phyloP scores from a whole-genome alignment of 1,140 invertebrate species.

The Nebria ingens region DNA sequence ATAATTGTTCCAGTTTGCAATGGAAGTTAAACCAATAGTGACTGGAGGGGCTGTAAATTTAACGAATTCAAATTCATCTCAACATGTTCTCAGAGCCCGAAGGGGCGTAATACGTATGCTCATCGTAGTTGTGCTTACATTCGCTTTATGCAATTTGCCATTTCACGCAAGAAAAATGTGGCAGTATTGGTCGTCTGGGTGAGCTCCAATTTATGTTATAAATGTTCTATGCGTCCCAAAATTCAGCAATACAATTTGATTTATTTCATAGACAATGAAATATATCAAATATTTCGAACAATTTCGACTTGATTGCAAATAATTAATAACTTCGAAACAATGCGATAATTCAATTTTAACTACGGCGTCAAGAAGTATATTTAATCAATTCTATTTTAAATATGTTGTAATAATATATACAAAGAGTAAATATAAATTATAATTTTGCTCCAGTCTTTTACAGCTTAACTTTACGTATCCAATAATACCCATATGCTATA shows the following conservation, averaged over 20 bases:
- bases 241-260: too few species aligned
- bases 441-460: too few species aligned
- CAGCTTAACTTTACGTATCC: too few species aligned
- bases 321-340: too few species aligned
- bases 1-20: neutral
- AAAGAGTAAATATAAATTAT: too few species aligned
- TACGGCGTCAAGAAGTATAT: too few species aligned
- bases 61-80: slow-evolving; percentile 43
- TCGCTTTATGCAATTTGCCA: slow-evolving; percentile 75
- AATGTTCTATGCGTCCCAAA: too few species aligned
- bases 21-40: neutral
- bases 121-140: slow-evolving; percentile 62
- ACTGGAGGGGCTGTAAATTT: neutral
- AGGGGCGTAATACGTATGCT: slow-evolving; percentile 68
- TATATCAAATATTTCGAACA: neutral
- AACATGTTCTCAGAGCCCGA: slow-evolving; percentile 56
- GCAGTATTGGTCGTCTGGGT: slow-evolving; percentile 46
- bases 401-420: too few species aligned
- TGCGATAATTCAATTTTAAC: too few species aligned
- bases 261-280: neutral
- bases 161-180: slow-evolving; percentile 75
- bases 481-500: too few species aligned
- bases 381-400: too few species aligned
- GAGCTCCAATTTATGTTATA: slow-evolving; percentile 9
- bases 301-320: neutral